These are phyloP conservation scores for Spatulosminthurus flaviceps DNA, from an alignment of 2,888 invertebrate species.

Conservation along the genomic window DNA sequence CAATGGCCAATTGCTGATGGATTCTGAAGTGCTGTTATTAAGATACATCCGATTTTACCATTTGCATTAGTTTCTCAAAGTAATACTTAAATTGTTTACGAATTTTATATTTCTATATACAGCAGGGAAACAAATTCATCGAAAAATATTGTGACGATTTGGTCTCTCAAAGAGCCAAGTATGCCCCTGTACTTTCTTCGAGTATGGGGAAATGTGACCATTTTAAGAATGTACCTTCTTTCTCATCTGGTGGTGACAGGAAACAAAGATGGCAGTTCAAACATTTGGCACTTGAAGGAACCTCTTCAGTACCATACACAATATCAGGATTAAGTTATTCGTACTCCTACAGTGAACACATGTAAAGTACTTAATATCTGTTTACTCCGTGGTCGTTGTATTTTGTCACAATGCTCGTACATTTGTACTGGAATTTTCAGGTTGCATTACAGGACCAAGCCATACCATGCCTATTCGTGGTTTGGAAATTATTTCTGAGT, in stretches of 20 bases:
- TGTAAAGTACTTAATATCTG: too few species aligned
- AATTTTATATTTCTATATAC: too few species aligned
- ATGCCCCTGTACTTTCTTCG: conserved; percentile 59
- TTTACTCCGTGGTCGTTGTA: too few species aligned
- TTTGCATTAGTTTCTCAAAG: too few species aligned
- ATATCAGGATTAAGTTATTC: conserved; percentile 60
- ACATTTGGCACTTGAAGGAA: conserved; percentile 60
- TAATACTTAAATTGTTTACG: background rate
- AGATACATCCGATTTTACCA: background rate
- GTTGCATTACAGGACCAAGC: conserved; percentile 49
- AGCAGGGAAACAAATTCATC: conserved; percentile 56
- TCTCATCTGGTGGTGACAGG: conserved; percentile 56
- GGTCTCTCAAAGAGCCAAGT: conserved; percentile 61
- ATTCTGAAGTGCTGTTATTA: background rate
- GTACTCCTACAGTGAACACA: conserved; percentile 60
- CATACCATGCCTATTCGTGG: conserved; percentile 53
- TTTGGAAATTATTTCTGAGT: conserved; percentile 54
- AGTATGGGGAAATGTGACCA: conserved; percentile 60
- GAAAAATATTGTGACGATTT: conserved; percentile 59
- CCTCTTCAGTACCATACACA: conserved; percentile 55
- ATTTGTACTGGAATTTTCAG: too few species aligned
- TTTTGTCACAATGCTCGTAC: too few species aligned
- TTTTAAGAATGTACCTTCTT: conserved; percentile 51
- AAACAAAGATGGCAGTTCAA: conserved; percentile 58
- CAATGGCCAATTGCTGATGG: conserved; percentile 51